Base-by-base conservation (phyloP, 2,888 invertebrate species). In the Hololepta plana region DNA sequence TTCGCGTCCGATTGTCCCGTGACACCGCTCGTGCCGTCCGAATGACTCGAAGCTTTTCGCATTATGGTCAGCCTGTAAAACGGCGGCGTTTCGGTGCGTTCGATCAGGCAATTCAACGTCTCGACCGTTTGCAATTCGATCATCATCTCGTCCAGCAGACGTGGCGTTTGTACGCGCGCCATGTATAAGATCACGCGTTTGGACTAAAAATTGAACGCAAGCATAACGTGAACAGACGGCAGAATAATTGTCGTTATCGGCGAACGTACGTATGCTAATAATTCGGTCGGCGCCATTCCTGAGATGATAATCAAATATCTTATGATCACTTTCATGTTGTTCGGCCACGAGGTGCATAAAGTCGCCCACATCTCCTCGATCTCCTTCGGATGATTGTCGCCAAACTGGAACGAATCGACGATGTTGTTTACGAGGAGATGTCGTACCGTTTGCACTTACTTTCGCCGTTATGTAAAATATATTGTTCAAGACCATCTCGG, bases 401-500 rank as follows among this genome's bases (percentile, higher is more conserved):
- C 88, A 59, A 91, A 91, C 84, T 91, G 54, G 10, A 48, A 45
- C 26, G 31, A 26, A 30, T 29, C 13, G 32, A 26, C n/a, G n/a
- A n/a, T n/a, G n/a, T n/a, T n/a, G n/a, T n/a, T n/a, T n/a, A n/a
- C n/a, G n/a, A n/a, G n/a, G n/a, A n/a, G n/a, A n/a, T n/a, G n/a
- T n/a, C n/a, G n/a, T n/a, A n/a, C n/a, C n/a, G n/a, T n/a, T n/a
- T n/a, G n/a, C 25, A 36, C 43, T 47, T 59, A 85, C 85, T 74
- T 90, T 90, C 3, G 90, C 85, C 4, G 96, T 98, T 42, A 96
- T 82, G 57, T 95, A 96, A 57, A 98, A 88, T 11, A 98, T 72
- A 60, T 98, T 98, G 55, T 98, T 98, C 34, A 98, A 67, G 24
- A 98, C 90, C 90, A 98, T 93, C 60, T 98, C 96, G 0, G 96